These are phyloP conservation scores for Brachyopa scutellaris DNA, from an alignment of 2,888 invertebrate species.

Conservation along the genomic window DNA sequence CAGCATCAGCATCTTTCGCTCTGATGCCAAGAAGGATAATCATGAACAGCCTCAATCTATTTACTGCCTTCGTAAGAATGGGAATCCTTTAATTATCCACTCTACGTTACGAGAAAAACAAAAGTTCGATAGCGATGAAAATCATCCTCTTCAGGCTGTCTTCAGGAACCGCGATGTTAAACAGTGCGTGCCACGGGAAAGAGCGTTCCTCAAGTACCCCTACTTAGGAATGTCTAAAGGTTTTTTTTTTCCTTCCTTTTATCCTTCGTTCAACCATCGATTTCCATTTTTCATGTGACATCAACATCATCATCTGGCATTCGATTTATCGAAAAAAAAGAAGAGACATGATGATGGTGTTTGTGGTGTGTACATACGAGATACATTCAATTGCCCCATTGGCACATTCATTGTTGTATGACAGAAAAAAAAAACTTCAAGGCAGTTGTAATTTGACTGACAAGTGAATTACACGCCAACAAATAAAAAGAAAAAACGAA, in stretches of 20 bases:
- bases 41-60: neutral
- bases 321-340: constrained; percentile 47
- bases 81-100: constrained; percentile 34
- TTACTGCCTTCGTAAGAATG: neutral
- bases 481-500: neutral
- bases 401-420: neutral
- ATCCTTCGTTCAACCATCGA: constrained; percentile 34
- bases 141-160: constrained; percentile 36
- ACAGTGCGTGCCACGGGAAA: constrained; percentile 41
- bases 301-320: constrained; percentile 61
- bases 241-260: constrained; percentile 9
- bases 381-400: neutral
- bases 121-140: constrained; percentile 15
- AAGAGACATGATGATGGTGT: neutral
- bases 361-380: neutral
- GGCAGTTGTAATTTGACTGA: constrained; percentile 3
- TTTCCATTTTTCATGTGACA: constrained; percentile 53
- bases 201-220: constrained; percentile 39
- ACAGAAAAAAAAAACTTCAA: neutral
- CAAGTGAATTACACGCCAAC: constrained; percentile 33
- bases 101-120: constrained; percentile 5
- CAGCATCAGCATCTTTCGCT: neutral
- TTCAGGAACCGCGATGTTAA: constrained; percentile 26
- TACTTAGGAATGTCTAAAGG: constrained; percentile 54
- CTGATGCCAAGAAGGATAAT: neutral